Base-by-base conservation (phyloP, 2,888 invertebrate genomes). In the Palloptera scutellata region DNA sequence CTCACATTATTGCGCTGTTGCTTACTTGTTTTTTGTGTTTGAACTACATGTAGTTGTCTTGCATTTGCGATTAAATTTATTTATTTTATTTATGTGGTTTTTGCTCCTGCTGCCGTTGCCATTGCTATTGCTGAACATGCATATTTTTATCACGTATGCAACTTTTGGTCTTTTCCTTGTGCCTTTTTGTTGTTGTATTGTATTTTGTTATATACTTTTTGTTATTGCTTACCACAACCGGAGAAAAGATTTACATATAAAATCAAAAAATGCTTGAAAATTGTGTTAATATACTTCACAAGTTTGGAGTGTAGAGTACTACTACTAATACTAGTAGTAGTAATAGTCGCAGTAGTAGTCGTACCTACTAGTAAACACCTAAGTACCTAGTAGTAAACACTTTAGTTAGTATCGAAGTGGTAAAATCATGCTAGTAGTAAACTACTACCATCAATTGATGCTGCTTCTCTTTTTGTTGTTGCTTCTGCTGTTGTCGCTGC, bases 271-370 rank as follows among this genome's bases (percentile, higher is more conserved):
- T n/a, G 48, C 15, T 13, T 48, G 48, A 8, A 48, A 48, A 48
- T 48, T 48, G 48, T 48, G 48, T 48, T 48, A 48, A 48, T 48
- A 48, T 48, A 48, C 48, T 48, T 15, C 13, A 48, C 48, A 15
- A 48, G 4, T 13, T 10, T 1, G 5, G 48, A n/a, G 13, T 48
- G 48, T 30, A 6, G 30, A 15, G 15, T 15, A 48, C 13, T 15
- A 48, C 10, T n/a, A 48, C 11, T n/a, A 48, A 1, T 13, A 48
- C 48, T n/a, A 48, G 5, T 48, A 15, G 1, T 13, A 15, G 9
- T 15, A 48, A n/a, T n/a, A n/a, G n/a, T n/a, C n/a, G n/a, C n/a
- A n/a, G n/a, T n/a, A n/a, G n/a, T n/a, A n/a, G n/a, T n/a, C n/a
- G n/a, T n/a, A n/a, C n/a, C 48, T n/a, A 48, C 48, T 48, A 48